A percentile compares a stretch with the other conserved stretches of the same genome.
Conservation (phyloP, 2,113 vertebrate genomes). For the Rutilus rutilus region DNA sequence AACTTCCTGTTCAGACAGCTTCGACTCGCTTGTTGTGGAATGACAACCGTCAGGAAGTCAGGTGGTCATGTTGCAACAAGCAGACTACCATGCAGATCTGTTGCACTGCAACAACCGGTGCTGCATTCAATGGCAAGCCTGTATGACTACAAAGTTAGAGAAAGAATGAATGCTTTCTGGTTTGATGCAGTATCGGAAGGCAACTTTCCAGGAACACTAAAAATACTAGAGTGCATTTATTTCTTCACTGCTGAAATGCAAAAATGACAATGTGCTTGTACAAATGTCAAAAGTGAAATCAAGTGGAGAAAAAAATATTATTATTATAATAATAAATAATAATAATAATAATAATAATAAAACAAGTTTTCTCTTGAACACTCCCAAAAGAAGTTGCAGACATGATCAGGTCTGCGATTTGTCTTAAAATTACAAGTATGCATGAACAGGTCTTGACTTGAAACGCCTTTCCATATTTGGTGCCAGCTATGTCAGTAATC, state of each 20-base stretch:
- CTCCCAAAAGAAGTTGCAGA: neutral
- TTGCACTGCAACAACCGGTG: neutral
- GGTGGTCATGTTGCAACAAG: conserved; percentile 54
- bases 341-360: no score
- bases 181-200: neutral
- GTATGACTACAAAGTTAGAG: neutral
- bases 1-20: conserved; percentile 49
- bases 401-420: conserved; percentile 16
- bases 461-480: conserved; percentile 30
- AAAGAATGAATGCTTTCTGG: neutral
- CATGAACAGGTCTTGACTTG: conserved; percentile 29
- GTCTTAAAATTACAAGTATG: conserved; percentile 31
- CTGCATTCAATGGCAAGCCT: neutral
- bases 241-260: neutral
- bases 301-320: neutral
- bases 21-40: conserved; percentile 56
- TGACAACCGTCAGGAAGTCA: conserved; percentile 57
- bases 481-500: conserved; percentile 13
- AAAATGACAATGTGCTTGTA: neutral
- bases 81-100: conserved; percentile 44
- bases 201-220: neutral
- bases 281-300: neutral
- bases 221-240: neutral
- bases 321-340: no score
- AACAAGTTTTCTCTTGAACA: neutral